Conservation (phyloP, 1,140 invertebrate genomes). For the Glossosoma conforme region DNA sequence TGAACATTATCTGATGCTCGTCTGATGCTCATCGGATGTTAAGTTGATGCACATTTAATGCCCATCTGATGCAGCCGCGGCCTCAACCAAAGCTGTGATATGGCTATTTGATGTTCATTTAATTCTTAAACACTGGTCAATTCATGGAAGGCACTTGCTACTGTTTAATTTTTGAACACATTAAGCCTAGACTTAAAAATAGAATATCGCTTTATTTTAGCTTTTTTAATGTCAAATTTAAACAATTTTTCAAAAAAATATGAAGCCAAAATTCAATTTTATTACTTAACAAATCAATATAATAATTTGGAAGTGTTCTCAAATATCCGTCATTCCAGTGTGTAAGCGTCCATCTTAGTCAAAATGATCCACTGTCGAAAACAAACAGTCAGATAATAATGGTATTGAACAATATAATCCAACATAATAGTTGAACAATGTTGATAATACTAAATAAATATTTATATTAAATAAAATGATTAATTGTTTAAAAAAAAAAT, state of each 20-base stretch:
- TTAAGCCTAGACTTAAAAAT: slow-evolving; percentile 33
- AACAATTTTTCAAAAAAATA: slow-evolving; percentile 18
- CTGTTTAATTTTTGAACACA: slow-evolving; percentile 31
- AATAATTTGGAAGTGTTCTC: slow-evolving; percentile 25
- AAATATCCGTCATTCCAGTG: slow-evolving; percentile 12
- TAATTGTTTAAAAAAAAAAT: no score
- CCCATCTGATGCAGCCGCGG: no score
- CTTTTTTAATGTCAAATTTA: slow-evolving; percentile 23
- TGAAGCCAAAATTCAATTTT: slow-evolving; percentile 21
- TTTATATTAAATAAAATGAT: no score
- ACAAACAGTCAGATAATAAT: no score
- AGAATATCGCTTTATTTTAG: slow-evolving; percentile 27
- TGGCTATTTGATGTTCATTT: slow-evolving; percentile 26
- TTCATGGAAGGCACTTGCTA: slow-evolving; percentile 33
- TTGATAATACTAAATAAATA: no score
- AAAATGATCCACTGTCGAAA: no score
- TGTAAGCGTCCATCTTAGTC: slow-evolving; percentile 5
- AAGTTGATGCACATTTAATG: no score
- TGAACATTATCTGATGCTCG: no score
- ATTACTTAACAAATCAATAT: slow-evolving; percentile 20
- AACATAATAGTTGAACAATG: no score
- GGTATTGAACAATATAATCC: no score
- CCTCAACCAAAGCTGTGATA: slow-evolving; percentile 27
- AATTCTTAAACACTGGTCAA: slow-evolving; percentile 30
- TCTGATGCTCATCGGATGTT: no score